A percentile compares a stretch with the other conserved stretches of the same genome.
These are phyloP conservation scores for Vulpes ferrilata DNA, from an alignment of 2,113 vertebrate genomes.

Conservation along the genomic window DNA sequence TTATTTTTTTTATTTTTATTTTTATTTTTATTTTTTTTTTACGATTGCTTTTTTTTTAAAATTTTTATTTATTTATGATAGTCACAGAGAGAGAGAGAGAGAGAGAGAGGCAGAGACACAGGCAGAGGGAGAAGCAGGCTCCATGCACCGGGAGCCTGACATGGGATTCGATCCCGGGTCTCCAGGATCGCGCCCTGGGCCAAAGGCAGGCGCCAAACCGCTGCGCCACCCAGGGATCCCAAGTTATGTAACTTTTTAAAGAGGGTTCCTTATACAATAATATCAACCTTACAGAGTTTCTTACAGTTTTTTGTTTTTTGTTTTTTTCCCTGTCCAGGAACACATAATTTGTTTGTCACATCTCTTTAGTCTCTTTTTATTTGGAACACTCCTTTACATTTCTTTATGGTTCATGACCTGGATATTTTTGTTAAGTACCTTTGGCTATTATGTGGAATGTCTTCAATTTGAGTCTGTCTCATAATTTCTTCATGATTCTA, in stretches of 20 bases:
- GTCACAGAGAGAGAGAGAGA: too few relatives aligned
- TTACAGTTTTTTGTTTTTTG: not conserved
- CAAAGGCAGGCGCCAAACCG: too few relatives aligned
- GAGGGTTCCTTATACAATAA: not conserved
- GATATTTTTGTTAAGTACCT: not conserved
- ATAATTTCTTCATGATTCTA: not conserved
- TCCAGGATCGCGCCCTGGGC: too few relatives aligned
- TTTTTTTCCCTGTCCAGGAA: not conserved
- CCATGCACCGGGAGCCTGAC: too few relatives aligned
- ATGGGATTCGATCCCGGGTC: too few relatives aligned
- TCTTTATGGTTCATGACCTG: not conserved
- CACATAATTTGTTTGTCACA: not conserved
- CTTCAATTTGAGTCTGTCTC: not conserved
- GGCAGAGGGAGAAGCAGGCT: too few relatives aligned
- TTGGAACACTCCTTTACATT: not conserved
- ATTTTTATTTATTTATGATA: too few relatives aligned
- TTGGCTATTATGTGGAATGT: not conserved
- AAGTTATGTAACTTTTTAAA: not conserved
- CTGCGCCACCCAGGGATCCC: too few relatives aligned
- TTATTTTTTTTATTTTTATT: too few relatives aligned
- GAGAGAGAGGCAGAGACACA: too few relatives aligned
- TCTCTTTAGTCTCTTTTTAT: not conserved
- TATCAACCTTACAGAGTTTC: not conserved
- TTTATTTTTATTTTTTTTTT: too few relatives aligned
- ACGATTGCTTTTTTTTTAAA: too few relatives aligned